Evolutionary conservation across 1,140 invertebrate species (phyloP), one percentile per base, ranked within the genome.

Genomic region (Drosophila azteca): DNA sequence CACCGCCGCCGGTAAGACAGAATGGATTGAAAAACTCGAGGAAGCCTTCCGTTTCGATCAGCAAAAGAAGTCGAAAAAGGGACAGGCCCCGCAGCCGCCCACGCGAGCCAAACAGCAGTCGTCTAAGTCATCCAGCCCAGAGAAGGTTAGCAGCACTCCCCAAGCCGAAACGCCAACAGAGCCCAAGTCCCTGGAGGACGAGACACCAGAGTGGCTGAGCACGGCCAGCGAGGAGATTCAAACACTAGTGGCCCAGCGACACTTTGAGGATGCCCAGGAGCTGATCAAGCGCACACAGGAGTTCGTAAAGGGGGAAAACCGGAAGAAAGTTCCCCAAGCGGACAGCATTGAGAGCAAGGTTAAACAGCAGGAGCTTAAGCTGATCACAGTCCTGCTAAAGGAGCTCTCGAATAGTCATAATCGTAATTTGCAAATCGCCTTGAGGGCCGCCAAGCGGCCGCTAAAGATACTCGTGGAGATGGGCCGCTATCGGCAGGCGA

Each of bases 171-270:
- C 54, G 55, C 77, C 81, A 0, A 60, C 31, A 63, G 93, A 93
- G 90, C 76, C 91, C 52, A 92, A 94, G 80, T 92, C 94, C 62
- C 90, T 93, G 0, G 92, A 94, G 92, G 92, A 93, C 84, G 81
- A 92, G 77, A 91, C 94, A 57, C 96, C 96, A 0, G 97, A 98
- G 76, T 99, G 98, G 98, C 91, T 99, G 29, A 87, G 95, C 58
- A 98, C 99, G 92, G 94, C 98, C 0, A 95, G 97, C 17, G 98
- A 99, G 91, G 98, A 99, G 92, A 93, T 99, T 22, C 98, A 99
- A 93, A 98, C 99, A 15, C 95, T 96, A 67, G 97, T 99, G 76
- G 98, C 98, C n/a, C 97, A 99, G 92, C 94, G 98, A 78, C 97
- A 99, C 90, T 99, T 99, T 92, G 97, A 99, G 92, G 96, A 98